Percentiles rank a stretch among this genome's conserved stretches.
phyloP scores from a whole-genome alignment of 2,113 vertebrate species.

The Glaucomys volans region DNA sequence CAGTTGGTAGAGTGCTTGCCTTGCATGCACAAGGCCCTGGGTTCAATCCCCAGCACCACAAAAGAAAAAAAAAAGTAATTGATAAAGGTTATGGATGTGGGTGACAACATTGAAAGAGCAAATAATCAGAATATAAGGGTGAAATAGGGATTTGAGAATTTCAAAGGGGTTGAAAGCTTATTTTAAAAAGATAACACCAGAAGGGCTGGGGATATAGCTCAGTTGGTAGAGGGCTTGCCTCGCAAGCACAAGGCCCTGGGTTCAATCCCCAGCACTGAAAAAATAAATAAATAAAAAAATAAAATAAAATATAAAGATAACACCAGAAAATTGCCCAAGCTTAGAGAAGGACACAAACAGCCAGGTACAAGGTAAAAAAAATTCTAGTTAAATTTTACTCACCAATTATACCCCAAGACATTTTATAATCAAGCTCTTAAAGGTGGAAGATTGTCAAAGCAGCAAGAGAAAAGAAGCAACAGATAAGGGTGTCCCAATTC shows the following conservation, averaged over 20 bases:
- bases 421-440: background rate
- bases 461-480: background rate
- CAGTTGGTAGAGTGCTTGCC: no score
- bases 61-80: background rate
- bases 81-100: background rate
- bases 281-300: no score
- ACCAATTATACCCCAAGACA: background rate
- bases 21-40: no score
- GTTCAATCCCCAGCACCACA: no score
- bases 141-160: background rate
- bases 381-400: background rate
- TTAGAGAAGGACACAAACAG: background rate
- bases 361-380: background rate
- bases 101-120: background rate
- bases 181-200: background rate
- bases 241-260: no score
- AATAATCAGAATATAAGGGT: background rate
- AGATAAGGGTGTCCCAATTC: background rate
- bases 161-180: background rate
- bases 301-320: no score
- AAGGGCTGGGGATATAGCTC: no score
- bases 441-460: background rate
- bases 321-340: background rate
- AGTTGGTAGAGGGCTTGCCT: no score
- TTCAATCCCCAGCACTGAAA: no score